These are phyloP conservation scores for Drosophila demipolita DNA, from an alignment of 2,888 invertebrate genomes.

Conservation along the genomic window DNA sequence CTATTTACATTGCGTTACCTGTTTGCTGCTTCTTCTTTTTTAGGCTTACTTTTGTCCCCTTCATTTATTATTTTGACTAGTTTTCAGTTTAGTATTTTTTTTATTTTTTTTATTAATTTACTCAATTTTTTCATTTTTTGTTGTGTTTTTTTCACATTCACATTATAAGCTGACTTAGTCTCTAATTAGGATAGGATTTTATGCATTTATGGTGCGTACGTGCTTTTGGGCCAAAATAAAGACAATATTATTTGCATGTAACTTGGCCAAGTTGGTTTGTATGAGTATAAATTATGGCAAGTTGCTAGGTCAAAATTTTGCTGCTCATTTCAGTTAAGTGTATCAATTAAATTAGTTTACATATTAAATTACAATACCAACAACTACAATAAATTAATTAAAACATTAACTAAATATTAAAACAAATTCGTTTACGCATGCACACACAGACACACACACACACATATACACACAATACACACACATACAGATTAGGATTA, in stretches of 20 bases:
- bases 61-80: slow-evolving; percentile 30
- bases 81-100: slow-evolving; percentile 41
- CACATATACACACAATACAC: slow-evolving; percentile 19
- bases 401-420: slow-evolving; percentile 69
- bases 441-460: slow-evolving; percentile 17
- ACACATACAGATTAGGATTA: slow-evolving; percentile 30
- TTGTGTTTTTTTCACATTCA: slow-evolving; percentile 37
- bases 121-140: slow-evolving; percentile 42
- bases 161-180: slow-evolving; percentile 56
- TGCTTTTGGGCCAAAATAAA: slow-evolving; percentile 37
- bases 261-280: slow-evolving; percentile 39
- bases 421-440: slow-evolving; percentile 63
- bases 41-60: background rate
- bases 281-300: slow-evolving; percentile 70
- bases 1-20: slow-evolving; percentile 68
- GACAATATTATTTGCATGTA: background rate
- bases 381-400: slow-evolving; percentile 80
- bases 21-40: slow-evolving; percentile 32
- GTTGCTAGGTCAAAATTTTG: slow-evolving; percentile 71
- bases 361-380: slow-evolving; percentile 77
- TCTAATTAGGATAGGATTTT: slow-evolving; percentile 69
- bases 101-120: slow-evolving; percentile 37
- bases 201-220: slow-evolving; percentile 57
- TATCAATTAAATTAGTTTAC: slow-evolving; percentile 48
- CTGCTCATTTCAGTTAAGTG: slow-evolving; percentile 44